phyloP scores from a whole-genome alignment of 2,797 vertebrate species.

The Rhinophrynus dorsalis region DNA sequence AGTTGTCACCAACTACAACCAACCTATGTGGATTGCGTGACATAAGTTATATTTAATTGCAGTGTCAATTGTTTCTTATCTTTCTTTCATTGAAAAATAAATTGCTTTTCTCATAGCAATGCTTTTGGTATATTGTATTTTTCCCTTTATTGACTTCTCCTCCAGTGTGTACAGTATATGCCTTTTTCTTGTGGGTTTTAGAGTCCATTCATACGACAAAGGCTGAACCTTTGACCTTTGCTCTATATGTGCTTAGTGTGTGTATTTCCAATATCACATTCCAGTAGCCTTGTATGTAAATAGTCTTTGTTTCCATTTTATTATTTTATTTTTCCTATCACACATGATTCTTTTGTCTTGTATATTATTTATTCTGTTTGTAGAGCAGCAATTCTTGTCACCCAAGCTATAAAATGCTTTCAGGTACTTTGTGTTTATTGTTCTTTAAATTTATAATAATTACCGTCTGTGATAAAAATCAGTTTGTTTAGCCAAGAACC shows the following conservation, averaged over 20 bases:
- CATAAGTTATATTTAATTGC: too few species aligned
- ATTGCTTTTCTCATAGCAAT: not conserved
- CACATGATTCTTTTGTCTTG: not conserved
- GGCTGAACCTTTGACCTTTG: slow-evolving; percentile 4
- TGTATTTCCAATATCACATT: slow-evolving; percentile 2
- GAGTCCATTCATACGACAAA: not conserved
- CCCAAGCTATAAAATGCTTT: slow-evolving; percentile 4
- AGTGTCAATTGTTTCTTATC: too few species aligned
- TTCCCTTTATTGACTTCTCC: not conserved
- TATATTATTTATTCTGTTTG: slow-evolving; percentile 13
- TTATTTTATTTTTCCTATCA: not conserved
- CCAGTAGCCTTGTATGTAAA: not conserved
- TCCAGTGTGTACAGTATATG: not conserved
- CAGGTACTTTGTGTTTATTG: slow-evolving; percentile 13
- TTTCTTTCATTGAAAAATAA: too few species aligned
- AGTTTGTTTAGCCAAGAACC: slow-evolving; percentile 30
- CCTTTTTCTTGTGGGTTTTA: not conserved
- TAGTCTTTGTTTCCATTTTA: not conserved
- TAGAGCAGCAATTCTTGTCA: not conserved
- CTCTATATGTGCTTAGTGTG: slow-evolving; percentile 1
- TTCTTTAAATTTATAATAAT: slow-evolving; percentile 23
- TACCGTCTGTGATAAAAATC: slow-evolving; percentile 17
- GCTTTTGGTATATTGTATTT: not conserved
- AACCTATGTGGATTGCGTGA: too few species aligned
- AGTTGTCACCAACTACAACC: too few species aligned